Conservation (phyloP, 2,888 invertebrate species). For the Lepas anatifera region DNA sequence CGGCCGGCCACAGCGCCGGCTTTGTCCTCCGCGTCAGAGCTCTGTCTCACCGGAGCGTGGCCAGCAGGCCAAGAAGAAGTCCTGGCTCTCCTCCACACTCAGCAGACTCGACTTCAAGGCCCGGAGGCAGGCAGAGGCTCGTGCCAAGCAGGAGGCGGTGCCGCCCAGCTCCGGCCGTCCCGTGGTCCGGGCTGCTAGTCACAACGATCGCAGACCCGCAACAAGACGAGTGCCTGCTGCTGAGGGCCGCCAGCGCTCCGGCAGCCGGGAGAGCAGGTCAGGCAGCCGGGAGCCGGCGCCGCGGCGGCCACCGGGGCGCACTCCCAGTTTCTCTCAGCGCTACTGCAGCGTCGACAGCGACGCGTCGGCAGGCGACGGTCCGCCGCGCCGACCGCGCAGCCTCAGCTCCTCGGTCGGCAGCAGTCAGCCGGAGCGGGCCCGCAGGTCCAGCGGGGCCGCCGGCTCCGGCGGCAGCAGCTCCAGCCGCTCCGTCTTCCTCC, state of each 20-base stretch:
- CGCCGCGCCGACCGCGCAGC: not conserved
- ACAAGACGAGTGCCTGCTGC: too few relatives aligned
- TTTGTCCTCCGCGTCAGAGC: not conserved
- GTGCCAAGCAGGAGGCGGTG: not conserved
- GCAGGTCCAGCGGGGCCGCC: slow-evolving; percentile 18
- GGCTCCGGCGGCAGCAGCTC: slow-evolving; percentile 8
- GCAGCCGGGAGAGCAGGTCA: not conserved
- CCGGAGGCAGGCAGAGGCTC: not conserved
- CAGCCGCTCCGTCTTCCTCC: slow-evolving; percentile 28
- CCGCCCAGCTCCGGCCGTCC: not conserved
- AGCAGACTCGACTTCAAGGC: slow-evolving; percentile 17
- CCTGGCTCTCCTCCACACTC: slow-evolving; percentile 22
- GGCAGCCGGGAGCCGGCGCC: slow-evolving; percentile 10
- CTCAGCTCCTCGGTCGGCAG: slow-evolving; percentile 19
- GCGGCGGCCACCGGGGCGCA: slow-evolving; percentile 12
- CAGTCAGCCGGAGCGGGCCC: slow-evolving; percentile 19
- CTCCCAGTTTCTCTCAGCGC: slow-evolving; percentile 21
- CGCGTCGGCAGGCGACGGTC: not conserved
- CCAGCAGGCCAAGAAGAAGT: slow-evolving; percentile 15
- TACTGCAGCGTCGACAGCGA: slow-evolving; percentile 25
- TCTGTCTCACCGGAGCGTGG: slow-evolving; percentile 4
- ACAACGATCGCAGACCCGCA: not conserved
- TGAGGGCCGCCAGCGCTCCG: not conserved
- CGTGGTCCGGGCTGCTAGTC: not conserved
- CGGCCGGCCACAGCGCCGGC: not conserved